Evolutionary conservation across 2,113 vertebrate species (phyloP).

Genomic region (Paracyprichromis sp.): DNA sequence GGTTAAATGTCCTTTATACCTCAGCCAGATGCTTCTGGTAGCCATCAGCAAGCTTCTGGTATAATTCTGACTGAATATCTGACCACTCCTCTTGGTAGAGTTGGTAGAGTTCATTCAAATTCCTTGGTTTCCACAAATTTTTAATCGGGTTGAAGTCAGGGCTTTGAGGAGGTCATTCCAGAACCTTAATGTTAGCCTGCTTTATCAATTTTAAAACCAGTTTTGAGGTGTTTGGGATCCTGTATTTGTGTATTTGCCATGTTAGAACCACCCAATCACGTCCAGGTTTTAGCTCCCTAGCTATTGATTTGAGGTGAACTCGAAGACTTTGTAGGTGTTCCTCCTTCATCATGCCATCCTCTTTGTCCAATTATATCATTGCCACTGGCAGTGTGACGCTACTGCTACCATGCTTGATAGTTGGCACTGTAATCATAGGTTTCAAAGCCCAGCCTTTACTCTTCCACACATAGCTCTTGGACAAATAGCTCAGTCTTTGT

Average conservation of each 20-base stretch:
- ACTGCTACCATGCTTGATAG: not conserved
- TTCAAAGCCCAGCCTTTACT: not conserved
- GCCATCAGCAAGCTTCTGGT: not conserved
- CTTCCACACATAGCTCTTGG: not conserved
- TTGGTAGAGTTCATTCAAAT: not conserved
- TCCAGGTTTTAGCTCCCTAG: not conserved
- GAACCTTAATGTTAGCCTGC: not conserved
- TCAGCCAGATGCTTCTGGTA: not conserved
- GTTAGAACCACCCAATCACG: not conserved
- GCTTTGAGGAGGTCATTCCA: not conserved
- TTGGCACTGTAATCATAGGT: not conserved
- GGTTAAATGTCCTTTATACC: not conserved
- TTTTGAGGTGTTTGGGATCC: not conserved
- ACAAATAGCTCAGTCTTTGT: not conserved
- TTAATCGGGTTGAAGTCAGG: not conserved
- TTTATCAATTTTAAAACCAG: not conserved
- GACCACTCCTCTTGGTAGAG: not conserved
- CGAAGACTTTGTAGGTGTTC: not conserved
- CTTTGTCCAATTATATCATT: not conserved
- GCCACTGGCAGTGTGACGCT: not conserved
- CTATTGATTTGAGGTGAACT: not conserved
- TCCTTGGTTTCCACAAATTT: not conserved
- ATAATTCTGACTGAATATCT: not conserved
- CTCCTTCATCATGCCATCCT: not conserved
- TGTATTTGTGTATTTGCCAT: not conserved